These are phyloP conservation scores for Bombus confusus DNA, from an alignment of 1,140 invertebrate species.

Conservation along the genomic window DNA sequence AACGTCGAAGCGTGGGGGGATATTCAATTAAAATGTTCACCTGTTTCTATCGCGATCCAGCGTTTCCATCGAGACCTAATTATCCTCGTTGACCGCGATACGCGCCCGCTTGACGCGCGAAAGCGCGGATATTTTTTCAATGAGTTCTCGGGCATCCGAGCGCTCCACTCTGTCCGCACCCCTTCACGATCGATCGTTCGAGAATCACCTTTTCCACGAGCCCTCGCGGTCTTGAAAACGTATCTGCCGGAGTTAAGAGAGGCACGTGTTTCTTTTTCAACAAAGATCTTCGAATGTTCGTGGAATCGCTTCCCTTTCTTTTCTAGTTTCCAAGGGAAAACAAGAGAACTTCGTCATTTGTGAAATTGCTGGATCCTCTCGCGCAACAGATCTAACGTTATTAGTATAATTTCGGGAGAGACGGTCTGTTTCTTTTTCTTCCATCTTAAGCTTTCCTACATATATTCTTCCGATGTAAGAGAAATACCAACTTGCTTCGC, in stretches of 20 bases:
- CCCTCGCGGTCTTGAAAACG: not conserved
- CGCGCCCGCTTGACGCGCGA: constrained; percentile 5
- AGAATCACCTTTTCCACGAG: not conserved
- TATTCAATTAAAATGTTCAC: constrained; percentile 3
- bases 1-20: not conserved
- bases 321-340: not conserved
- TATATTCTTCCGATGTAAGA: too few species aligned
- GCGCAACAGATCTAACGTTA: too few species aligned
- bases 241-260: not conserved
- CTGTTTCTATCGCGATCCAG: constrained; percentile 19
- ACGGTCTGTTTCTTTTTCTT: too few species aligned
- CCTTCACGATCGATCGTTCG: not conserved
- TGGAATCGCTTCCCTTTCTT: not conserved
- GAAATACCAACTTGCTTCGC: too few species aligned
- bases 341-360: not conserved
- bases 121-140: not conserved
- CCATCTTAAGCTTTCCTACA: too few species aligned
- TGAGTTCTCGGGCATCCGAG: not conserved
- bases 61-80: constrained; percentile 25
- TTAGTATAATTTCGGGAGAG: too few species aligned
- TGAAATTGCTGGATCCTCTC: too few species aligned
- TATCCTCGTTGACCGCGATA: constrained; percentile 46
- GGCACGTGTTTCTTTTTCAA: not conserved
- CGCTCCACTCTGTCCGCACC: not conserved
- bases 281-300: not conserved